Conservation (phyloP, 2,113 vertebrate genomes). For the Synchiropus splendidus region DNA sequence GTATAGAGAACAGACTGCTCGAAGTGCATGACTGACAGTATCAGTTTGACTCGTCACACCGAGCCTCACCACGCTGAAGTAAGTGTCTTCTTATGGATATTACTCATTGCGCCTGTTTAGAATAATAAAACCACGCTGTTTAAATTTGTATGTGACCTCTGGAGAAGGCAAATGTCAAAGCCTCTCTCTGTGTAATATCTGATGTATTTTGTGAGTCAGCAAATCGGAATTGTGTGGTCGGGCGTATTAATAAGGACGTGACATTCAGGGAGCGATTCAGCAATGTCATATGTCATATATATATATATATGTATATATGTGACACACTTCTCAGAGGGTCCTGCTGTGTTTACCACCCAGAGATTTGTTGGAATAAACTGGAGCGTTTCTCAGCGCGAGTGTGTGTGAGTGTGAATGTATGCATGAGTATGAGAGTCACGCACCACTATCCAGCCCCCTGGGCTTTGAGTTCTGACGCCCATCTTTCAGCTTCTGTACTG, state of each 20-base stretch:
- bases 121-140: slow-evolving; percentile 12
- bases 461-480: slow-evolving; percentile 57
- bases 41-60: slow-evolving; percentile 43
- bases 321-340: too few relatives aligned
- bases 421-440: slow-evolving; percentile 58
- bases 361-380: too few relatives aligned
- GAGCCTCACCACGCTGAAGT: slow-evolving; percentile 17
- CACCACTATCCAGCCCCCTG: slow-evolving; percentile 52
- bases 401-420: slow-evolving; percentile 40
- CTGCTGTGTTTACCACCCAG: too few relatives aligned
- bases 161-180: slow-evolving; percentile 17
- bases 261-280: too few relatives aligned
- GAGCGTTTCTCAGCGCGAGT: background rate
- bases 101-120: slow-evolving; percentile 22
- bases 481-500: slow-evolving; percentile 58
- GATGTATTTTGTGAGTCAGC: slow-evolving; percentile 11
- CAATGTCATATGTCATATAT: too few relatives aligned
- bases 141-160: slow-evolving; percentile 16
- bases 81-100: slow-evolving; percentile 24
- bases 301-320: too few relatives aligned
- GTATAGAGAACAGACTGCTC: slow-evolving; percentile 46
- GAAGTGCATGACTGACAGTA: slow-evolving; percentile 44
- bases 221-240: slow-evolving; percentile 1
- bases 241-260: too few relatives aligned
- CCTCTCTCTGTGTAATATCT: slow-evolving; percentile 5